A percentile compares a stretch with the other conserved stretches of the same genome.
These are phyloP conservation scores for Caloenas nicobarica DNA, from an alignment of 2,113 vertebrate species.

Conservation along the genomic window DNA sequence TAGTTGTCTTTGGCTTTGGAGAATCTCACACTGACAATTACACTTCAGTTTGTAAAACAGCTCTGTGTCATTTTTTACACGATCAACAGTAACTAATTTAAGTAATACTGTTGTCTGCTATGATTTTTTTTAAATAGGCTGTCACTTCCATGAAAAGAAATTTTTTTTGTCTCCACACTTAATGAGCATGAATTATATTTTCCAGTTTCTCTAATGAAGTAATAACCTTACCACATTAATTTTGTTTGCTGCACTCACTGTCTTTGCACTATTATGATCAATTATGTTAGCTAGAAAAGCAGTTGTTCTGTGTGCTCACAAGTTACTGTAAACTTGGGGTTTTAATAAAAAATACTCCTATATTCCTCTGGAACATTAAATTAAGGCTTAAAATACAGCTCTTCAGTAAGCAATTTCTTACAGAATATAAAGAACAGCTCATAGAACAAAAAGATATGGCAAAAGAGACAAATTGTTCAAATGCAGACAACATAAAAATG, in stretches of 20 bases:
- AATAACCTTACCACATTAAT: neutral
- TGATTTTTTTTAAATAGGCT: neutral
- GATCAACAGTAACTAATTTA: neutral
- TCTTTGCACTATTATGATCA: neutral
- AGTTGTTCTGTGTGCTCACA: neutral
- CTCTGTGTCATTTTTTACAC: neutral
- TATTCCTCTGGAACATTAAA: neutral
- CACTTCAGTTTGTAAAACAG: conserved; percentile 16
- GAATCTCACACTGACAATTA: conserved; percentile 1
- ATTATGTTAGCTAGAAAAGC: neutral
- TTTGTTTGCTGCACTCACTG: conserved; percentile 12
- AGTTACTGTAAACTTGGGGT: neutral
- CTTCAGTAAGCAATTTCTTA: neutral
- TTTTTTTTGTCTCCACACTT: neutral
- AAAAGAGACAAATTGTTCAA: neutral
- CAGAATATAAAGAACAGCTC: neutral
- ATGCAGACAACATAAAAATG: neutral
- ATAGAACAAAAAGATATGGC: neutral
- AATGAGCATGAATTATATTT: conserved; percentile 7
- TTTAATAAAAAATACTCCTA: neutral
- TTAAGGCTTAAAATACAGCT: neutral
- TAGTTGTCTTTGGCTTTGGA: neutral
- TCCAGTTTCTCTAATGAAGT: conserved; percentile 23
- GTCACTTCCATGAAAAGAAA: neutral
- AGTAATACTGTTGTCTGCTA: neutral